These are phyloP conservation scores for Pygocentrus nattereri DNA, from an alignment of 2,797 vertebrate species.

Conservation along the genomic window DNA sequence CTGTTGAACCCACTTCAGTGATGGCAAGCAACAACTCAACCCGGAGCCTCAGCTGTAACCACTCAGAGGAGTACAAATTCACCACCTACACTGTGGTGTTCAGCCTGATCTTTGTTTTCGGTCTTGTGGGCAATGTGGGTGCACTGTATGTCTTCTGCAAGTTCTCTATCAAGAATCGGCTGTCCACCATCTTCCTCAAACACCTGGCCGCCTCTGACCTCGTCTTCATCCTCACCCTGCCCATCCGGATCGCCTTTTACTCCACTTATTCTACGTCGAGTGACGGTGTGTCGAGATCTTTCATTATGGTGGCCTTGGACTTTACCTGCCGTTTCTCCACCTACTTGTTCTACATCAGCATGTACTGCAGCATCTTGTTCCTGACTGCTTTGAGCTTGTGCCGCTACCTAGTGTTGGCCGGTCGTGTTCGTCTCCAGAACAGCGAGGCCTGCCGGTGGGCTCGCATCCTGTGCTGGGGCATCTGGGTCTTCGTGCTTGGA, in stretches of 20 bases:
- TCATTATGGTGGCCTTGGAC: neutral
- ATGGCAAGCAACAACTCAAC: slow-evolving; percentile 3
- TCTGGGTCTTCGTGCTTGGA: slow-evolving; percentile 54
- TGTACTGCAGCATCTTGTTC: slow-evolving; percentile 66
- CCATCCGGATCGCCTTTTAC: slow-evolving; percentile 49
- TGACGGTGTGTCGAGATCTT: neutral
- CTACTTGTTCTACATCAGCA: slow-evolving; percentile 62
- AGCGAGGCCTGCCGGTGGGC: slow-evolving; percentile 34
- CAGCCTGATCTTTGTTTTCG: slow-evolving; percentile 58
- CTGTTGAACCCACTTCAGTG: neutral
- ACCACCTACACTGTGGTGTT: slow-evolving; percentile 50
- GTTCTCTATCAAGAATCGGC: slow-evolving; percentile 49
- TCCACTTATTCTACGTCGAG: slow-evolving; percentile 4
- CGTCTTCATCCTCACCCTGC: slow-evolving; percentile 58
- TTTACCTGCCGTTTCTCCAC: slow-evolving; percentile 52
- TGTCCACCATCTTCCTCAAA: slow-evolving; percentile 60
- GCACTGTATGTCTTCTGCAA: slow-evolving; percentile 61
- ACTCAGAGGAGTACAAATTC: slow-evolving; percentile 43
- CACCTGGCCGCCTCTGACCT: slow-evolving; percentile 62
- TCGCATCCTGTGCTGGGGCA: slow-evolving; percentile 41
- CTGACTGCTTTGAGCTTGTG: slow-evolving; percentile 59
- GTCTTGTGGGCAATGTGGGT: slow-evolving; percentile 49
- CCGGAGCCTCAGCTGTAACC: neutral
- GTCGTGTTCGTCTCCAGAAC: slow-evolving; percentile 41
- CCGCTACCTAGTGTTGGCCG: slow-evolving; percentile 54